Conservation (phyloP, 2,113 vertebrate species). For the Nothoprocta perdicaria region DNA sequence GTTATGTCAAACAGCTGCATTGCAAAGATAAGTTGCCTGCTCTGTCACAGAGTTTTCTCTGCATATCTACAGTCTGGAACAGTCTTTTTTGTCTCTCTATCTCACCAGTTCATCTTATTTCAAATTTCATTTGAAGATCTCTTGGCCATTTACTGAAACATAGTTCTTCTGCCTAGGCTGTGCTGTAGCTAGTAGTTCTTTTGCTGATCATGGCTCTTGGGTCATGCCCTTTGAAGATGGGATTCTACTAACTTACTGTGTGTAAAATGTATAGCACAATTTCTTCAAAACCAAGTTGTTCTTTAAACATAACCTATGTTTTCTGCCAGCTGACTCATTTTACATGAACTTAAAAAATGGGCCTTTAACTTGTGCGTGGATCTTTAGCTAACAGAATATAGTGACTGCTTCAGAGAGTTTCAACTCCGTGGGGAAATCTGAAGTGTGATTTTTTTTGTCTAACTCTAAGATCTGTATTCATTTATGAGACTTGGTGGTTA, state of each 20-base stretch:
- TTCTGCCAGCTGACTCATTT: background rate
- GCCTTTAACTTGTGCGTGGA: background rate
- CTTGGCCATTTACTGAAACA: slow-evolving; percentile 22
- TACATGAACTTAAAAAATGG: background rate
- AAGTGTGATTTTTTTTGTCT: background rate
- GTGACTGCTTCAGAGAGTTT: background rate
- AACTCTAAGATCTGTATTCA: background rate
- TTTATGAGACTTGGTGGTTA: background rate
- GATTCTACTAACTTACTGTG: background rate
- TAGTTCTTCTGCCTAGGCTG: background rate
- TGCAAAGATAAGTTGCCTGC: slow-evolving; percentile 28
- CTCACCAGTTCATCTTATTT: slow-evolving; percentile 5
- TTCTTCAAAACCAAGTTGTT: background rate
- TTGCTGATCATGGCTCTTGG: background rate
- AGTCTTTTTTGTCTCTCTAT: background rate
- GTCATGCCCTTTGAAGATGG: background rate
- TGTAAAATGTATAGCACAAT: background rate
- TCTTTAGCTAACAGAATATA: background rate
- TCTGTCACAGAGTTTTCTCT: background rate
- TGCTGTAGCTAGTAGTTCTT: background rate
- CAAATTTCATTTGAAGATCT: slow-evolving; percentile 27
- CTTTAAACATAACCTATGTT: background rate
- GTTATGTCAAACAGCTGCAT: slow-evolving; percentile 43
- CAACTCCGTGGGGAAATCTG: background rate
- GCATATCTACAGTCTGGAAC: background rate